phyloP scores from a whole-genome alignment of 2,797 vertebrate species.

The Aphelocoma californica region DNA sequence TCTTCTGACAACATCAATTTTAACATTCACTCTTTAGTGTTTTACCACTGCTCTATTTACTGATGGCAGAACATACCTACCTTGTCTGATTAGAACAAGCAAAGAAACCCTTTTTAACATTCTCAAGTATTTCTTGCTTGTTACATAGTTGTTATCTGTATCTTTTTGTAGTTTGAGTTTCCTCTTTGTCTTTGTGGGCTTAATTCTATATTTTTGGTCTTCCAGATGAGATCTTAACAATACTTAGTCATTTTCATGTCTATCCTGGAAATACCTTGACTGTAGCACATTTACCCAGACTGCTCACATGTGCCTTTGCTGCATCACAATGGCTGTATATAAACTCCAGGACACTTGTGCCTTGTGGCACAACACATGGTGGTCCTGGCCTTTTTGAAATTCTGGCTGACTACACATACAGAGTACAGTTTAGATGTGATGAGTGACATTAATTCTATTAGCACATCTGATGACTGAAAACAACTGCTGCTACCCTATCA shows the following conservation, averaged over 20 bases:
- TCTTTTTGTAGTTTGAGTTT: background rate
- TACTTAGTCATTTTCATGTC: background rate
- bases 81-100: background rate
- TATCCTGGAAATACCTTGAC: background rate
- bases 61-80: background rate
- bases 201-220: background rate
- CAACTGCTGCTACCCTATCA: background rate
- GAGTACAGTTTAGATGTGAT: background rate
- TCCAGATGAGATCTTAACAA: background rate
- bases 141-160: background rate
- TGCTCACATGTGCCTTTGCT: background rate
- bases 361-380: too few species aligned
- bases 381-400: background rate
- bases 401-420: background rate
- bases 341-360: background rate
- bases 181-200: background rate
- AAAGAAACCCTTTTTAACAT: background rate
- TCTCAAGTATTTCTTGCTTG: background rate
- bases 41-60: background rate
- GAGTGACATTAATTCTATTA: background rate
- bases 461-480: background rate
- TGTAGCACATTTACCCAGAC: background rate
- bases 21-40: background rate
- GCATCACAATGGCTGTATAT: background rate
- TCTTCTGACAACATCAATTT: background rate